A percentile compares a stretch with the other conserved stretches of the same genome.
These are phyloP conservation scores for Atractosteus spatula DNA, from an alignment of 2,113 vertebrate genomes.

Conservation along the genomic window DNA sequence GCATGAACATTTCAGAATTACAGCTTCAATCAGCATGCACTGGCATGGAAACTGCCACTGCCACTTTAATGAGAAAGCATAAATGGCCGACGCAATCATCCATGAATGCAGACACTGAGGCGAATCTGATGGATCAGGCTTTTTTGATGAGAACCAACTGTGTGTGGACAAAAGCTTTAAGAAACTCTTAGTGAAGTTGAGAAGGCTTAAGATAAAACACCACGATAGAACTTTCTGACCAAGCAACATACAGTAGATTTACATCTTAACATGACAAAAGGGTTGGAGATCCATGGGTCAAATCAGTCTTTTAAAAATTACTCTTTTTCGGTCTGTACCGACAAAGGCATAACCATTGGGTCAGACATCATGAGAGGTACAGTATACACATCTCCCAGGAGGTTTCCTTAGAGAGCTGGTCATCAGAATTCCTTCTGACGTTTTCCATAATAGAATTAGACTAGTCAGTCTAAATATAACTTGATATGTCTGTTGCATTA, in stretches of 20 bases:
- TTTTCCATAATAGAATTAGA: conserved; percentile 11
- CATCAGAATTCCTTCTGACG: conserved; percentile 5
- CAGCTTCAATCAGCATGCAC: background rate
- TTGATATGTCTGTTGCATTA: background rate
- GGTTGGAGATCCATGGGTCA: background rate
- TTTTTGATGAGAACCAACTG: background rate
- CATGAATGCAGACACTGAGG: background rate
- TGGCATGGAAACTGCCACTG: background rate
- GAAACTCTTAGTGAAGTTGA: background rate
- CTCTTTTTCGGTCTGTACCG: background rate
- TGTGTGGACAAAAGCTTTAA: background rate
- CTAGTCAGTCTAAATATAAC: conserved; percentile 3
- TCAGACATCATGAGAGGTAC: conserved; percentile 1
- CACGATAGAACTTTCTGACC: no score
- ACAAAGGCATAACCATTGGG: background rate
- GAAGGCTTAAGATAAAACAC: background rate
- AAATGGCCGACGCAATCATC: background rate
- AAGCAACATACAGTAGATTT: no score
- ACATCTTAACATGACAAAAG: no score
- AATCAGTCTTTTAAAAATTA: background rate
- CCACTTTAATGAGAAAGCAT: conserved; percentile 3
- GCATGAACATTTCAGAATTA: background rate
- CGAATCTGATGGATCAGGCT: background rate
- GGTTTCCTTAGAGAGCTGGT: background rate
- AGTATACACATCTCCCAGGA: conserved; percentile 12